Evolutionary conservation across 37 sponge, comb jelly and placozoan genomes (phyloP).

Genomic region (Hormiphora californensis): DNA sequence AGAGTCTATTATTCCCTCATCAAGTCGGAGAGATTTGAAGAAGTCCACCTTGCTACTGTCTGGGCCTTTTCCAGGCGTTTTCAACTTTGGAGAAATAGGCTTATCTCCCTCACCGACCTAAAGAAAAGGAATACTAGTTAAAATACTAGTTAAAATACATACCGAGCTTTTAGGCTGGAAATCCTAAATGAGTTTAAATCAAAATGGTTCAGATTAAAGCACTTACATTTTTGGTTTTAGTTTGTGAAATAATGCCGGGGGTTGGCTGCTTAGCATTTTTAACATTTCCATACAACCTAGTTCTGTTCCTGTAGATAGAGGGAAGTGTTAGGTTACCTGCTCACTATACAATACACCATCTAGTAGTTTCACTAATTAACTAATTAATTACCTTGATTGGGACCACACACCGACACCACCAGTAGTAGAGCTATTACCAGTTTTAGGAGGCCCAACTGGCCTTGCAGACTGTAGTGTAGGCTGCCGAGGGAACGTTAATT

Average conservation of each 20-base stretch:
- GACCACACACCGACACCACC: slow-evolving; percentile 23
- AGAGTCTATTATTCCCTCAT: slow-evolving; percentile 27
- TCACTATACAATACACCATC: too few relatives aligned
- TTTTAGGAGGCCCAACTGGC: too few relatives aligned
- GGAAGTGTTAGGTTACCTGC: too few relatives aligned
- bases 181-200: too few relatives aligned
- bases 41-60: slow-evolving; percentile 49
- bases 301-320: background rate
- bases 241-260: background rate
- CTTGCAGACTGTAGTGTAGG: slow-evolving; percentile 26
- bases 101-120: background rate
- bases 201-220: too few relatives aligned
- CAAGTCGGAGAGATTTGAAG: slow-evolving; percentile 45
- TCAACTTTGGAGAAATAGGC: too few relatives aligned
- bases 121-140: too few relatives aligned
- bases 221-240: background rate
- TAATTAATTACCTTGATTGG: background rate
- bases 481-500: background rate
- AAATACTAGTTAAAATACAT: too few relatives aligned
- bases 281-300: background rate
- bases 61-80: background rate
- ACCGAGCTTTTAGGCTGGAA: too few relatives aligned
- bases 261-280: background rate
- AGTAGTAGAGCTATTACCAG: background rate
- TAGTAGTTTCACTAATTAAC: background rate